A percentile compares a stretch with the other conserved stretches of the same genome.
phyloP scores from a whole-genome alignment of 2,113 vertebrate species.

The Tor tambroides region DNA sequence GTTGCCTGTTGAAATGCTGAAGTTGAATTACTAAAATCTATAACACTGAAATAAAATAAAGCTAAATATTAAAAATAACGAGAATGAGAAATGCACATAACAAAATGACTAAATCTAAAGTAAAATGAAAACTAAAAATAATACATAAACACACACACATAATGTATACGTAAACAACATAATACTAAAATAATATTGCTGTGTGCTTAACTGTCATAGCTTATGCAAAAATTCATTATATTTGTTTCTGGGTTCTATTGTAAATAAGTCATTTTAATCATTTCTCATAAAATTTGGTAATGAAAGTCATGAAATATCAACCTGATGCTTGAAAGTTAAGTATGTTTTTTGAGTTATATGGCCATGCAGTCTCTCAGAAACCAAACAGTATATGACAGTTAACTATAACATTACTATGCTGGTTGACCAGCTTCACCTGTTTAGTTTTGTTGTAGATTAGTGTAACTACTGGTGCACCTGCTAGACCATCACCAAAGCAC shows the following conservation, averaged over 20 bases:
- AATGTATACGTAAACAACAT: too few species aligned
- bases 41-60: background rate
- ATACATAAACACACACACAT: too few species aligned
- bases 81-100: background rate
- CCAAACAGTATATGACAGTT: background rate
- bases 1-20: background rate
- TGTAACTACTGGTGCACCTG: background rate
- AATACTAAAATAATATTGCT: too few species aligned
- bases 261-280: too few species aligned
- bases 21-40: background rate
- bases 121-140: background rate
- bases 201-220: too few species aligned
- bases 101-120: background rate
- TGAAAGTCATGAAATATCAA: background rate
- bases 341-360: background rate
- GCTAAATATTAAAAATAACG: background rate
- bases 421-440: background rate
- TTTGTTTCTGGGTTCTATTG: background rate
- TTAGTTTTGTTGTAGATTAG: background rate
- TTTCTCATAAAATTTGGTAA: background rate
- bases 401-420: background rate
- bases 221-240: background rate
- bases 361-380: background rate
- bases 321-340: background rate
- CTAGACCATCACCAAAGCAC: background rate